phyloP scores from a whole-genome alignment of 2,797 vertebrate genomes.

The Monodelphis domestica region DNA sequence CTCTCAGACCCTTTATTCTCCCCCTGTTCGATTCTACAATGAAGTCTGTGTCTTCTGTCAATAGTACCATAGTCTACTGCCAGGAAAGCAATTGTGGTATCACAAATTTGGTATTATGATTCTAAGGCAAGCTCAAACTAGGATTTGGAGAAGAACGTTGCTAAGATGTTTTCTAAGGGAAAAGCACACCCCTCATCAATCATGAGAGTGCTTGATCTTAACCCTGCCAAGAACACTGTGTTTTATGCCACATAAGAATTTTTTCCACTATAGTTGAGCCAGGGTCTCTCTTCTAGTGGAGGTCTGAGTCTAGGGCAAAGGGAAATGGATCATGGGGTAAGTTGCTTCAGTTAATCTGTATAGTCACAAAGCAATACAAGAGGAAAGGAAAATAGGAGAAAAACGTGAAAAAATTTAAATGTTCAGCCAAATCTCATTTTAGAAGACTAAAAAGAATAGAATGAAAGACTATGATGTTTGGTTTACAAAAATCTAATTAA shows the following conservation, averaged over 20 bases:
- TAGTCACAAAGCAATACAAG: background rate
- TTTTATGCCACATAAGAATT: background rate
- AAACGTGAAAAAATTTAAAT: conserved; percentile 13
- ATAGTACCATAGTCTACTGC: background rate
- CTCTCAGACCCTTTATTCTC: conserved; percentile 18
- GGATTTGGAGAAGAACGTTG: conserved; percentile 28
- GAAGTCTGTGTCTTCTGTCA: conserved; percentile 25
- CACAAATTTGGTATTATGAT: conserved; percentile 21
- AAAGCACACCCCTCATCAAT: background rate
- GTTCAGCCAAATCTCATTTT: conserved; percentile 30
- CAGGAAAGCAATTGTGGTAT: conserved; percentile 30
- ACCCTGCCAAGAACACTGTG: background rate
- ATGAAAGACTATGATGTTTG: conserved; percentile 28
- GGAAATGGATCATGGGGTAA: background rate
- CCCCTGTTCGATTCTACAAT: conserved; percentile 23
- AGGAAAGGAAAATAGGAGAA: background rate
- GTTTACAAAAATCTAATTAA: conserved; percentile 25
- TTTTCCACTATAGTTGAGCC: background rate
- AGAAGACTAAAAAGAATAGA: background rate
- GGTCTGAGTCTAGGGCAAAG: background rate
- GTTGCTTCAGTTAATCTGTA: background rate
- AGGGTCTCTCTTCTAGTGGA: conserved; percentile 6
- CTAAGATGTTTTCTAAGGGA: conserved; percentile 10
- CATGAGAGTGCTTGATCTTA: conserved; percentile 19
- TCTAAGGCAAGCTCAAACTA: conserved; percentile 4